phyloP scores from a whole-genome alignment of 2,888 invertebrate genomes.

The Cryptops parisi region DNA sequence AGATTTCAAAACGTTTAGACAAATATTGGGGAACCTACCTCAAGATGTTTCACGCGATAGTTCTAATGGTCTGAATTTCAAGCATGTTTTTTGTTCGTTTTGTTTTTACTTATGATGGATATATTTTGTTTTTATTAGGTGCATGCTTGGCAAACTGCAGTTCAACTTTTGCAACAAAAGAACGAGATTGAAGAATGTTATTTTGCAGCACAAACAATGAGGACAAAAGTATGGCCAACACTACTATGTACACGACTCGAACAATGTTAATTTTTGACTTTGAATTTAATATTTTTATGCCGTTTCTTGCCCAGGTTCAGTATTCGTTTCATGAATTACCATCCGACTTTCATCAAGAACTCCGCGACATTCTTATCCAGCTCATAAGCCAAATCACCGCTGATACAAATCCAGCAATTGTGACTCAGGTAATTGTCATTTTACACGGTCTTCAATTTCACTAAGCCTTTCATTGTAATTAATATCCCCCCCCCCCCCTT shows the following conservation, averaged over 20 bases:
- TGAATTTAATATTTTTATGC: not conserved
- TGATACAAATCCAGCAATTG: slow-evolving; percentile 65
- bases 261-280: not conserved
- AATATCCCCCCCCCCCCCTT: too few species aligned
- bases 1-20: slow-evolving; percentile 1
- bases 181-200: slow-evolving; percentile 83
- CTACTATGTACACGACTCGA: too few species aligned
- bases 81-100: not conserved
- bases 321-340: slow-evolving; percentile 80
- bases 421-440: slow-evolving; percentile 49
- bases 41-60: too few species aligned
- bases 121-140: slow-evolving; percentile 48
- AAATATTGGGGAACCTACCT: not conserved
- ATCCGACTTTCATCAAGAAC: slow-evolving; percentile 59
- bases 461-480: too few species aligned
- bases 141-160: slow-evolving; percentile 92
- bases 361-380: slow-evolving; percentile 76
- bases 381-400: slow-evolving; percentile 69
- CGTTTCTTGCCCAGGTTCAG: slow-evolving; percentile 30
- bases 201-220: slow-evolving; percentile 96
- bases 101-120: not conserved
- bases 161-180: slow-evolving; percentile 79
- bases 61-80: too few species aligned
- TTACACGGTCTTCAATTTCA: not conserved
- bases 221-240: slow-evolving; percentile 66